phyloP scores from a whole-genome alignment of 2,113 vertebrate genomes.

The Tychaedon coryphoeus region DNA sequence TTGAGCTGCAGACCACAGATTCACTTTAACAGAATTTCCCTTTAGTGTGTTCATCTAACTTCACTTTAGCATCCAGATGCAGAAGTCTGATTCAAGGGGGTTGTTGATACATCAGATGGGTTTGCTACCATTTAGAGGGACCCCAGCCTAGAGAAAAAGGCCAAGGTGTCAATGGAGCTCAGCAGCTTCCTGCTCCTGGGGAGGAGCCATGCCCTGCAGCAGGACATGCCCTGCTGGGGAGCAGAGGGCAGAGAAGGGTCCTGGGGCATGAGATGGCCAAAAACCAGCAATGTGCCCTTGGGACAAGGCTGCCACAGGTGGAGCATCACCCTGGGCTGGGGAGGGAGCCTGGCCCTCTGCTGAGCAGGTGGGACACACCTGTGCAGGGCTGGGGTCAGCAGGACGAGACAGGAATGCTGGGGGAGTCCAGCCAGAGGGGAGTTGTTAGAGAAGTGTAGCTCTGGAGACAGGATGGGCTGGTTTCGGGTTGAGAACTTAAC shows the following conservation, averaged over 20 bases:
- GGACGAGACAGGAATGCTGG: fast-evolving
- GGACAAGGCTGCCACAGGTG: background rate
- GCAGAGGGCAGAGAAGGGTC: background rate
- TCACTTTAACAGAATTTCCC: background rate
- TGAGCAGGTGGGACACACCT: background rate
- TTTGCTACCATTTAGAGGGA: background rate
- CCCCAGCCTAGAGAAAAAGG: background rate
- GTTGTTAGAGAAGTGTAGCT: background rate
- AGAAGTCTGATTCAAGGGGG: background rate
- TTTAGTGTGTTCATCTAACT: background rate
- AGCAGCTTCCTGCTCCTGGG: background rate
- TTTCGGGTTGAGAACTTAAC: background rate
- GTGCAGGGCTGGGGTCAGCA: background rate
- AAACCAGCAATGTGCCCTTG: background rate
- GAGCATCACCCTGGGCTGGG: too few species aligned
- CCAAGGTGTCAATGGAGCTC: background rate
- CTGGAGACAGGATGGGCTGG: background rate
- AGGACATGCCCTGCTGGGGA: background rate
- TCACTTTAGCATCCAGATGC: background rate
- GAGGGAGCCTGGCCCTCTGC: background rate
- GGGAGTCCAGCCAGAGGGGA: background rate
- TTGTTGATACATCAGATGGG: background rate
- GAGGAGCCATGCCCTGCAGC: background rate
- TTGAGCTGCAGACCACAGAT: background rate
- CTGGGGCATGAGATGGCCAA: too few species aligned